Evolutionary conservation across 2,888 invertebrate species (phyloP).

Genomic region (Apodemia hepburni): DNA sequence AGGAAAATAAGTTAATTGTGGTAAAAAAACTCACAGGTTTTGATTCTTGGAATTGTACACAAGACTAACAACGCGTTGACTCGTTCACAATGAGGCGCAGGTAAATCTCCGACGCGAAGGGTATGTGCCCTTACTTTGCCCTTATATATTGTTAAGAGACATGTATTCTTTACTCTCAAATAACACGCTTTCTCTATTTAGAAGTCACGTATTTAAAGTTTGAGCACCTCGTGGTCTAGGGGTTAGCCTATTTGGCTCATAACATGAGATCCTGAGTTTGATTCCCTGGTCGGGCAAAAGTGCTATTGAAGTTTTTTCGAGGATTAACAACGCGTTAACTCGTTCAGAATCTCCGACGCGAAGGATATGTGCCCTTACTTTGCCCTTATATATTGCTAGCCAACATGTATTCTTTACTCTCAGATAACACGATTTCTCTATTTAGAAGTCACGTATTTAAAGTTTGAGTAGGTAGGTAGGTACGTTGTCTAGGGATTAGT

Average conservation of each 20-base stretch:
- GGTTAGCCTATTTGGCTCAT: too few species aligned
- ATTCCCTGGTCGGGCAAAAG: too few species aligned
- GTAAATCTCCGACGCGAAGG: background rate
- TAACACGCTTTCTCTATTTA: background rate
- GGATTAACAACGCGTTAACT: background rate
- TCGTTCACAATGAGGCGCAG: background rate
- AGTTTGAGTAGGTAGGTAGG: background rate
- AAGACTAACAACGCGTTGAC: background rate
- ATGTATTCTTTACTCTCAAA: background rate
- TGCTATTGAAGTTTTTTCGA: too few species aligned
- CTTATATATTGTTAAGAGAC: background rate
- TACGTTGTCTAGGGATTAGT: too few species aligned
- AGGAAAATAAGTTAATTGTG: constrained; percentile 1
- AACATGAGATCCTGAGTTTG: too few species aligned
- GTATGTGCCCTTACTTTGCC: background rate
- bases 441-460: background rate
- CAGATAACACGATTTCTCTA: background rate
- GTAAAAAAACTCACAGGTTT: constrained; percentile 2
- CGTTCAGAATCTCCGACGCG: background rate
- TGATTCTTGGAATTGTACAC: background rate
- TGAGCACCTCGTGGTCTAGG: too few species aligned
- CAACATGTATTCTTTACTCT: background rate
- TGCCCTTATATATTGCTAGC: background rate
- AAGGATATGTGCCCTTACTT: background rate
- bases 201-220: background rate